Percentiles rank a stretch among this genome's conserved stretches.
These are phyloP conservation scores for Cylindroiulus punctatus DNA, from an alignment of 2,888 invertebrate species.

Conservation along the genomic window DNA sequence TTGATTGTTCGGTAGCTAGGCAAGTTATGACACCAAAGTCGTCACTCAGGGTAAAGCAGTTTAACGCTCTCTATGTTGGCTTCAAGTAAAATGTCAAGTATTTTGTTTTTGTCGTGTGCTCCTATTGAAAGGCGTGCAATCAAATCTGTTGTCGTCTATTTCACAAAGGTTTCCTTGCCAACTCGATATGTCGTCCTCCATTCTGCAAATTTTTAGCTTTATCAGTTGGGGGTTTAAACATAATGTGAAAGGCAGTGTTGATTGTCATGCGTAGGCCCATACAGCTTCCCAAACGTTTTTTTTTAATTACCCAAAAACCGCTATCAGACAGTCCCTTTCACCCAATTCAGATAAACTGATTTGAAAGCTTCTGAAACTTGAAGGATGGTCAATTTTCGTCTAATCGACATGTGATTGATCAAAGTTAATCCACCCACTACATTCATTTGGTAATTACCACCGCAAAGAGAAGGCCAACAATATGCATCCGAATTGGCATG, in stretches of 20 bases:
- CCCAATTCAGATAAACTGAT: no score
- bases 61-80: background rate
- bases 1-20: background rate
- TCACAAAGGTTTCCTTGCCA: conserved; percentile 1
- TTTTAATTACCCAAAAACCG: no score
- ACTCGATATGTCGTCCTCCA: background rate
- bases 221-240: background rate
- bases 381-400: no score
- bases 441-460: no score
- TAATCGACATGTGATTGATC: no score
- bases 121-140: background rate
- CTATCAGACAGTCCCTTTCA: no score
- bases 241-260: background rate
- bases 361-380: no score
- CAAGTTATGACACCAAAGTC: background rate
- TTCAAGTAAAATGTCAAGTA: conserved; percentile 27
- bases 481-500: no score
- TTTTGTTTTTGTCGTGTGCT: background rate
- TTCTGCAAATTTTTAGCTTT: background rate
- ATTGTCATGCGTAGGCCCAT: background rate
- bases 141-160: background rate
- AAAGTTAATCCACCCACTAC: no score
- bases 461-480: no score
- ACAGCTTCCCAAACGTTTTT: no score
- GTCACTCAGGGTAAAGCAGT: background rate